Percentiles rank a stretch among this genome's conserved stretches.
Evolutionary conservation across 2,888 invertebrate genomes (phyloP).

Genomic region (Patella pellucida): DNA sequence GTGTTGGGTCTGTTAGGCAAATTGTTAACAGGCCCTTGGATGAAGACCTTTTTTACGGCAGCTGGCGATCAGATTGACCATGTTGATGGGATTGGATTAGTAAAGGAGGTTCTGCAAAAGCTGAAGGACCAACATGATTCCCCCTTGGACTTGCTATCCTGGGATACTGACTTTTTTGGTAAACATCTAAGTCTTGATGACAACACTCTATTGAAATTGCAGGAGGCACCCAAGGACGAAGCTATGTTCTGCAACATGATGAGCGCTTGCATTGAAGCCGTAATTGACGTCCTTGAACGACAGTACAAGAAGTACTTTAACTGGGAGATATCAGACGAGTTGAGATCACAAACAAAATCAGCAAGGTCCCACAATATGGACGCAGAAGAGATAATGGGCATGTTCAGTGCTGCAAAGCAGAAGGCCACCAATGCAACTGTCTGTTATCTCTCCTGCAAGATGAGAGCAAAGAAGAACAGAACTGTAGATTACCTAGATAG

Average conservation of each 20-base stretch:
- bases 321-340: constrained; percentile 21
- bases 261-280: constrained; percentile 12
- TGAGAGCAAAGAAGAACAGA: constrained; percentile 11
- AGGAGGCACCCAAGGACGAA: background rate
- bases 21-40: constrained; percentile 29
- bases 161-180: constrained; percentile 18
- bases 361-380: constrained; percentile 34
- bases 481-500: constrained; percentile 1
- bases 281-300: constrained; percentile 26
- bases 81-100: constrained; percentile 19
- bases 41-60: constrained; percentile 30
- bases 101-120: constrained; percentile 13
- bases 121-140: constrained; percentile 1
- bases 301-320: constrained; percentile 31
- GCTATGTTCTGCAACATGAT: constrained; percentile 15
- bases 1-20: constrained; percentile 32
- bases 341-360: constrained; percentile 8
- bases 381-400: constrained; percentile 36
- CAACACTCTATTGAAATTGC: background rate
- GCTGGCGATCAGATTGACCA: constrained; percentile 16
- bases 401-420: constrained; percentile 30
- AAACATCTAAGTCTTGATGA: background rate
- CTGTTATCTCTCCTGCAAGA: constrained; percentile 26
- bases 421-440: constrained; percentile 30
- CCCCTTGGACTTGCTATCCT: constrained; percentile 7